Base-by-base conservation (phyloP, 2,888 invertebrate species). In the Apamea epomidion region DNA sequence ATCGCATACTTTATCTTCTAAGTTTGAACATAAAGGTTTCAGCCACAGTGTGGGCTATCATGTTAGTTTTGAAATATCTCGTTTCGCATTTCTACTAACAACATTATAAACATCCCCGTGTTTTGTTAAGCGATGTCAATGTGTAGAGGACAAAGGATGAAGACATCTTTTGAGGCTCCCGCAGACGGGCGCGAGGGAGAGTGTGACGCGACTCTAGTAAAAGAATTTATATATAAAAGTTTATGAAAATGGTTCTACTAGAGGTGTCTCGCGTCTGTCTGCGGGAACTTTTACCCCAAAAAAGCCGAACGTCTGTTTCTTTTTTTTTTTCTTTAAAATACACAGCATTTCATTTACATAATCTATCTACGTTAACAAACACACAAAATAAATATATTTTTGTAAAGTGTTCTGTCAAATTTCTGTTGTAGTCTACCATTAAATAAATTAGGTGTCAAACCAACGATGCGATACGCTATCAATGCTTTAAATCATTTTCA, bases 361-460 rank as follows among this genome's bases (percentile, higher is more conserved):
- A 16, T 37, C 21, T 42, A 42, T n/a, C n/a, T 16, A 25, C 67
- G 37, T 67, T 67, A n/a, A 68, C 42, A 67, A 4, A 25, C 29
- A 60, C 8, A 51, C 51, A 51, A 51, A 18, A 6, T 51, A 1
- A 58, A n/a, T 58, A 45, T 25, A 18, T 74, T 62, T 32, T 32
- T 32, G 3, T 45, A n/a, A 37, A n/a, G 69, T 74, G 6, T 48
- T 32, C 0, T 45, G 18, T n/a, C 10, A 69, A 32, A 45, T 45
- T 14, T 7, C 21, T 69, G 14, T 37, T 21, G 37, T 16, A 73
- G 21, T 16, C 29, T 42, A 73, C 54, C 21, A 69, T 51, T 10
- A 65, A 42, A 68, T 25, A 58, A 58, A 58, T 71, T 37, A 79
- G 25, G 12, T 78, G 67, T 68, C 67, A 42, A 58, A 45, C 32